Evolutionary conservation across 2,888 invertebrate species (phyloP), one percentile per base, ranked within the genome.

Genomic region (Neria commutata): DNA sequence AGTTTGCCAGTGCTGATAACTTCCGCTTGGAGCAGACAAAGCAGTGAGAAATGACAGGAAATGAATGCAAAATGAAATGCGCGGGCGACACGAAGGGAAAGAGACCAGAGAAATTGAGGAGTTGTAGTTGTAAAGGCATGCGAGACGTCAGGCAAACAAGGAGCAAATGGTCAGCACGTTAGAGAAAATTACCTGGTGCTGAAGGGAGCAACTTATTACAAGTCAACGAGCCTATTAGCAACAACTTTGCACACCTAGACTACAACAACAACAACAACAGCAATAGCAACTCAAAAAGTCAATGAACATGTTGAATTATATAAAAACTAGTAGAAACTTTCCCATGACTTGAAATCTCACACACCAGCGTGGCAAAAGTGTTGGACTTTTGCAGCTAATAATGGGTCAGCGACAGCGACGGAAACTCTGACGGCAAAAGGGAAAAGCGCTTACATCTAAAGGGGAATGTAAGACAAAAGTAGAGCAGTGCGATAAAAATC

Each of bases 371-470:
- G n/a, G n/a, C n/a, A n/a, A n/a, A n/a, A n/a, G n/a, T n/a, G n/a
- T n/a, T n/a, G n/a, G n/a, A n/a, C n/a, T n/a, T 25, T 47, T 48
- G 54, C 60, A 61, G 64, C 55, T 67, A 67, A 67, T 67, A 66
- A 66, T 66, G 62, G 66, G 66, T 64, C 66, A 67, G 63, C 54
- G 16, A 16, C 40, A 25, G 24, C 24, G n/a, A n/a, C n/a, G n/a
- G n/a, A n/a, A n/a, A n/a, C n/a, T n/a, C n/a, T n/a, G n/a, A n/a
- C n/a, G n/a, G n/a, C n/a, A n/a, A n/a, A n/a, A n/a, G n/a, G n/a
- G n/a, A n/a, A n/a, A n/a, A n/a, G n/a, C n/a, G n/a, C n/a, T n/a
- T n/a, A n/a, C n/a, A n/a, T n/a, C n/a, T n/a, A n/a, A n/a, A n/a
- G n/a, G n/a, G n/a, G n/a, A n/a, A n/a, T n/a, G n/a, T n/a, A n/a